Conservation (phyloP, 1,140 invertebrate species). For the Drosophila nigromelanica region DNA sequence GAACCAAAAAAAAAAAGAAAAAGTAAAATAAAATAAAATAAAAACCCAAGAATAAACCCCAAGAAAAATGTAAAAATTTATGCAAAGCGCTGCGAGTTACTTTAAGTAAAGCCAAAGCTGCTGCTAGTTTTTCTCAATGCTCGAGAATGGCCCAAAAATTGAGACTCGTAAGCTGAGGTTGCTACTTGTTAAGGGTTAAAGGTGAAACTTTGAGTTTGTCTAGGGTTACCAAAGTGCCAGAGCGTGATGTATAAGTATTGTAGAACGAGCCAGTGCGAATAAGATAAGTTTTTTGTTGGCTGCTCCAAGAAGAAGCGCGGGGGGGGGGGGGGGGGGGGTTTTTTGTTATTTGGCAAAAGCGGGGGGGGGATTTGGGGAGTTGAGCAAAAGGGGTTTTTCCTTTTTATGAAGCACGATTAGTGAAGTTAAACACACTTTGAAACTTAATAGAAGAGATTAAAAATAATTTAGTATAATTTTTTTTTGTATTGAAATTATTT, state of each 20-base stretch:
- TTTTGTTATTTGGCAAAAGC: too few species aligned
- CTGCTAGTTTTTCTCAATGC: constrained; percentile 37
- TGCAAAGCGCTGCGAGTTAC: constrained; percentile 78
- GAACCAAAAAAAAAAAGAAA: constrained; percentile 5
- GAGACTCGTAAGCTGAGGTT: constrained; percentile 50
- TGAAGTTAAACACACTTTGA: constrained; percentile 15
- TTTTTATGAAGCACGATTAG: constrained; percentile 48
- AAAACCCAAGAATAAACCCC: constrained; percentile 17
- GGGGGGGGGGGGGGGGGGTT: constrained; percentile 8
- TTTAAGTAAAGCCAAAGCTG: constrained; percentile 74
- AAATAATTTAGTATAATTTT: not conserved
- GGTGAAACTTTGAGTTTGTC: constrained; percentile 53
- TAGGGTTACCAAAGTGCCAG: constrained; percentile 52
- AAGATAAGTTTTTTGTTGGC: constrained; percentile 34
- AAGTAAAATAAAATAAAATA: constrained; percentile 1
- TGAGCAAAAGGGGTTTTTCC: too few species aligned
- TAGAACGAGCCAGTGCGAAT: constrained; percentile 27
- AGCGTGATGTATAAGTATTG: constrained; percentile 49
- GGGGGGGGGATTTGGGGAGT: too few species aligned
- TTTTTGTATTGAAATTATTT: not conserved
- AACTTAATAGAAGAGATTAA: not conserved
- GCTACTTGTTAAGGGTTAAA: constrained; percentile 51
- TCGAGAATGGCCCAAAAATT: constrained; percentile 44
- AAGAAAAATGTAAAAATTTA: constrained; percentile 60
- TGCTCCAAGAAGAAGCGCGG: constrained; percentile 10